Percentiles rank a stretch among this genome's conserved stretches.
phyloP scores from a whole-genome alignment of 2,797 vertebrate species.

The Tenualosa thibaudeaui region DNA sequence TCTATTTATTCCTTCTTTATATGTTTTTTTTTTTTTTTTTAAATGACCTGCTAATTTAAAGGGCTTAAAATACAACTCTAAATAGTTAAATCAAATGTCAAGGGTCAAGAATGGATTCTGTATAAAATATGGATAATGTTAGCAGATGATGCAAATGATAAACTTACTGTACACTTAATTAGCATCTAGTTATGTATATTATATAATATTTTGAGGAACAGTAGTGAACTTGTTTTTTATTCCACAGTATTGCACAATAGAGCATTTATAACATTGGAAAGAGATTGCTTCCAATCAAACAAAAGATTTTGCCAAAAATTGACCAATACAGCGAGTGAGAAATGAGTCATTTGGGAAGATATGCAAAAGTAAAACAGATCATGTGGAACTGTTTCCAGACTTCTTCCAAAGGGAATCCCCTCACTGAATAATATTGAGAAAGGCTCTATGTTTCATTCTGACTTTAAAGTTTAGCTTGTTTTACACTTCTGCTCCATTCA shows the following conservation, averaged over 20 bases:
- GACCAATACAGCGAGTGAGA: constrained; percentile 32
- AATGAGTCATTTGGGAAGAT: constrained; percentile 24
- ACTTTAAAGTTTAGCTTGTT: not conserved
- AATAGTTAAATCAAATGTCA: not conserved
- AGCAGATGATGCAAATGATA: too few species aligned
- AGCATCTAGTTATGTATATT: not conserved
- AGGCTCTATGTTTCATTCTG: not conserved
- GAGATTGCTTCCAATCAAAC: not conserved
- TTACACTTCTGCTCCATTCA: not conserved
- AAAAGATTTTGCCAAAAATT: constrained; percentile 31
- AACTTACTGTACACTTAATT: too few species aligned
- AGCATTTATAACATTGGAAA: constrained; percentile 32
- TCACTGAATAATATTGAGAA: not conserved
- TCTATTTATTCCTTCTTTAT: not conserved
- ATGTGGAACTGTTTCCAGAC: not conserved
- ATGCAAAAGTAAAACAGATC: constrained; percentile 28
- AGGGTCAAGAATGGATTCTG: not conserved
- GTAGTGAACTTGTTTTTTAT: not conserved
- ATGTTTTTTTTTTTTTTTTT: not conserved
- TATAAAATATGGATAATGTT: too few species aligned
- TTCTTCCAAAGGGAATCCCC: not conserved
- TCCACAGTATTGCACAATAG: constrained; percentile 31
- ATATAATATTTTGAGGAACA: not conserved
- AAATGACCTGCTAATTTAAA: too few species aligned
- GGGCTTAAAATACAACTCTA: not conserved